Base-by-base conservation (phyloP, 2,797 vertebrate genomes). In the Paratrypauchen microcephalus region DNA sequence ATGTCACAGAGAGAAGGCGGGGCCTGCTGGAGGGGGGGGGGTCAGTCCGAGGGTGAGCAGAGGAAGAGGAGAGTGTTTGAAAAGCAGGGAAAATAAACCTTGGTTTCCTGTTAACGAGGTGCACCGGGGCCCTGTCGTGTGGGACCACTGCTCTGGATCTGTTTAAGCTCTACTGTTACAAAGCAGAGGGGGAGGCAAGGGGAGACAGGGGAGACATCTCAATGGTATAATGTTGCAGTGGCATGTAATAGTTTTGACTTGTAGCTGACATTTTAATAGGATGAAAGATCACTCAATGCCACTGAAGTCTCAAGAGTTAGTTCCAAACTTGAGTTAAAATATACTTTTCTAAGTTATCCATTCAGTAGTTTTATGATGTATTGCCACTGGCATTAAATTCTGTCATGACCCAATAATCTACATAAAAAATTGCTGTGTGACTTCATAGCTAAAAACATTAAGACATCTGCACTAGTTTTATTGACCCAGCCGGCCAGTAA, bases 101-200 rank as follows among this genome's bases (percentile, higher is more conserved):
- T 86, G 82, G 82, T 93, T 94, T 94, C 92, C 93, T 93, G 91
- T 92, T 91, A 93, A 92, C 87, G 85, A 91, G 88, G 88, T 84
- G 84, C 74, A 67, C 82, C 69, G 73, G 87, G 85, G 83, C 83
- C 77, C 84, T 81, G 86, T 82, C 77, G 69, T 87, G 86, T 82
- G 83, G 79, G 82, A 88, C 87, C 70, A 45, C 65, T 83, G 69
- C 80, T 91, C 91, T 94, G 91, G 88, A 83, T 91, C 86, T 91
- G 91, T 91, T 92, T 91, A 91, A 89, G 79, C 88, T 78, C 83
- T 85, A 62, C 75, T 84, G 82, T 86, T 87, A 81, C 83, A 80
- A 59, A 62, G 70, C 71, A 21, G 65, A 65, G 47, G 59, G 59
- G 68, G 64, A 55, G 68, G n/a, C 13, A 4, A 73, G 78, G 59